Percentiles rank a stretch among this genome's conserved stretches.
Evolutionary conservation across 64 coral and sea anemone genomes (phyloP).

Genomic region (Anthopleura sola): DNA sequence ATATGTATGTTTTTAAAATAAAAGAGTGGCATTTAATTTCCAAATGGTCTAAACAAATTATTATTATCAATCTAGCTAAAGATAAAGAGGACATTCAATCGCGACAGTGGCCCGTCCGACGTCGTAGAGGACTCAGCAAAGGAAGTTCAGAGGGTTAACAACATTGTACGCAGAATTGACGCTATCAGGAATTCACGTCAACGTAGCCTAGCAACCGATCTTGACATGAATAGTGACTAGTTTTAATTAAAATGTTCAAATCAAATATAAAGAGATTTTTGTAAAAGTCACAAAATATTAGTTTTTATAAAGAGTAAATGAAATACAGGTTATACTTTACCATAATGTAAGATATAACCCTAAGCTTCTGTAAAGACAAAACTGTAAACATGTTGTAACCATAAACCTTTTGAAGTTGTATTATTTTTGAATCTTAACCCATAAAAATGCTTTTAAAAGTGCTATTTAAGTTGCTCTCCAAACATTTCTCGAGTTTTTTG

Average conservation of each 20-base stretch:
- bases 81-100: not conserved
- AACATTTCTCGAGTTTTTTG: no score
- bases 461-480: not conserved
- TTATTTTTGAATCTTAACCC: slow-evolving; percentile 1
- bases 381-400: not conserved
- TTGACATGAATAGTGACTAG: not conserved
- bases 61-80: not conserved
- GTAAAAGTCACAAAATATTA: not conserved
- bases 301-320: slow-evolving; percentile 6
- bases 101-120: not conserved
- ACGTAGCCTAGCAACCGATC: not conserved
- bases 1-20: no score
- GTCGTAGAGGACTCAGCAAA: no score
- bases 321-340: not conserved
- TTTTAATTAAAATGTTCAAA: not conserved
- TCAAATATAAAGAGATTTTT: slow-evolving; percentile 1
- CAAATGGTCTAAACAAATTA: no score
- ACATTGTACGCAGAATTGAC: not conserved
- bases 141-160: not conserved
- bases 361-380: not conserved
- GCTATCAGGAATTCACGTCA: not conserved
- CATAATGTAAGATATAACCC: not conserved
- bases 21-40: no score
- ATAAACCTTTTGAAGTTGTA: not conserved
- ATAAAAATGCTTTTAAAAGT: not conserved